Evolutionary conservation across 2,113 vertebrate species (phyloP).

Genomic region (Mormyrus iriodes): DNA sequence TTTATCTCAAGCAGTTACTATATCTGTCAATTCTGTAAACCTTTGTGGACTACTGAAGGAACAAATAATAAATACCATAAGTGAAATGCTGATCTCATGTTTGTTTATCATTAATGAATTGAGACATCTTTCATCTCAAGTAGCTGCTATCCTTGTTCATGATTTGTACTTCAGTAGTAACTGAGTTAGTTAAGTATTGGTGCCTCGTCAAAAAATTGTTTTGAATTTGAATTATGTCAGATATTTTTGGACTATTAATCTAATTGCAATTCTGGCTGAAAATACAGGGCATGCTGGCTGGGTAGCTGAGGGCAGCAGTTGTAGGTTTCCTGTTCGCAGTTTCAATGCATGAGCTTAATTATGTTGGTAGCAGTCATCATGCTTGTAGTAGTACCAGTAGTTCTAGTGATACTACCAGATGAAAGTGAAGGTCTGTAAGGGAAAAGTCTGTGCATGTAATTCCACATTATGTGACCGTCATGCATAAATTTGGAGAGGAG

Average conservation of each 20-base stretch:
- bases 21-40: not conserved
- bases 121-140: not conserved
- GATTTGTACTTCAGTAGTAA: not conserved
- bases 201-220: not conserved
- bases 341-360: not conserved
- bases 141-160: not conserved
- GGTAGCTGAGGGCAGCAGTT: not conserved
- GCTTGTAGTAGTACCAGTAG: not conserved
- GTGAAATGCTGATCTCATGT: not conserved
- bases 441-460: not conserved
- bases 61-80: not conserved
- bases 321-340: no score
- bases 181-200: not conserved
- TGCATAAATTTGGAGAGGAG: not conserved
- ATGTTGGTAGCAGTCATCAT: not conserved
- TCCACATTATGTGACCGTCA: not conserved
- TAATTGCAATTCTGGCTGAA: not conserved
- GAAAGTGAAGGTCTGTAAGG: not conserved
- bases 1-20: not conserved
- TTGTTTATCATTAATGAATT: not conserved
- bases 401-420: not conserved
- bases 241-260: not conserved
- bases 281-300: not conserved
- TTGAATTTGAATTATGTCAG: not conserved
- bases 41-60: not conserved